phyloP scores from a whole-genome alignment of 2,888 invertebrate genomes.

The Osedax frankpressi region DNA sequence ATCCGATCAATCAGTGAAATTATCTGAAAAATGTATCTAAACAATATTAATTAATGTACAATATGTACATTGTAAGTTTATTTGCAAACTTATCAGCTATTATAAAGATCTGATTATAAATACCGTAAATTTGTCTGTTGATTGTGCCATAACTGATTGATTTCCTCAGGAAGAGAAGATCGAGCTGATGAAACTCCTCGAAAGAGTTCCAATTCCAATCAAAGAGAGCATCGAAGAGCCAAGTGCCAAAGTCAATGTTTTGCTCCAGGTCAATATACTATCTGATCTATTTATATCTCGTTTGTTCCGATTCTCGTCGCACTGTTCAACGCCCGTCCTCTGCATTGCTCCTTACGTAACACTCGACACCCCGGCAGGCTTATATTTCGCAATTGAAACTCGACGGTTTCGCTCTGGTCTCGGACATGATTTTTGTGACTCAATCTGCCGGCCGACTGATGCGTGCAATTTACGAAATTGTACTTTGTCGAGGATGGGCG shows the following conservation, averaged over 20 bases:
- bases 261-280: slow-evolving; percentile 47
- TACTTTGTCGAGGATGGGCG: slow-evolving; percentile 82
- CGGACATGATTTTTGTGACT: slow-evolving; percentile 97
- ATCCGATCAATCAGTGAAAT: too few species aligned
- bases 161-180: slow-evolving; percentile 70
- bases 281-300: too few species aligned
- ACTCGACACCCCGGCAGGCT: slow-evolving; percentile 62
- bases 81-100: too few species aligned
- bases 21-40: too few species aligned
- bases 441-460: slow-evolving; percentile 89
- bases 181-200: slow-evolving; percentile 86
- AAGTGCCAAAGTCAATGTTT: slow-evolving; percentile 84
- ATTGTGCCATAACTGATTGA: too few species aligned
- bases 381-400: slow-evolving; percentile 95
- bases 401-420: slow-evolving; percentile 95
- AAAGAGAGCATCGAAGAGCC: slow-evolving; percentile 97
- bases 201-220: slow-evolving; percentile 91
- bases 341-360: too few species aligned
- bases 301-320: slow-evolving; percentile 53
- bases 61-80: too few species aligned
- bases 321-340: slow-evolving; percentile 26
- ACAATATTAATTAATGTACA: too few species aligned
- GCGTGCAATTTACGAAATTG: slow-evolving; percentile 93
- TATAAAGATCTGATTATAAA: too few species aligned
- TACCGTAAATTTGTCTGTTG: too few species aligned